Conservation (phyloP, 1,140 invertebrate species). For the Brachionus plicatilis region DNA sequence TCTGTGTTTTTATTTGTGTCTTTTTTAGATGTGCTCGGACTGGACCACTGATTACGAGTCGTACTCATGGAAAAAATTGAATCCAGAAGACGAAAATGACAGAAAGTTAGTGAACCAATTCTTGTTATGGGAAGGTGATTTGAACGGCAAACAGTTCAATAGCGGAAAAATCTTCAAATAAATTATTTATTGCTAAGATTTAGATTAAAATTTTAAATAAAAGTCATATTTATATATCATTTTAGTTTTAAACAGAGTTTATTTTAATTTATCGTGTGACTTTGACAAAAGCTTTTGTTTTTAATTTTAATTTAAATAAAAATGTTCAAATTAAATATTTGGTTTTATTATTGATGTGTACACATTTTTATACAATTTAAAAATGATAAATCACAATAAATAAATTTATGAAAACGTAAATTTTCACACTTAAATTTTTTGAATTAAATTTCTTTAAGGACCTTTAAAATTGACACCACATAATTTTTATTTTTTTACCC, state of each 20-base stretch:
- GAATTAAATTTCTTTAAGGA: no score
- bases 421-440: no score
- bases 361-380: no score
- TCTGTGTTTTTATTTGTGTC: constrained; percentile 41
- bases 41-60: constrained; percentile 96
- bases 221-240: constrained; percentile 9
- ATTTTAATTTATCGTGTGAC: neutral
- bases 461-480: no score
- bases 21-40: constrained; percentile 71
- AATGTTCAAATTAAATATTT: neutral
- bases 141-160: constrained; percentile 83
- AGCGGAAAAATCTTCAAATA: constrained; percentile 99
- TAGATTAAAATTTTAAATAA: constrained; percentile 33
- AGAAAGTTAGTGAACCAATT: constrained; percentile 87
- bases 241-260: neutral
- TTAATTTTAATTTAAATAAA: constrained; percentile 27
- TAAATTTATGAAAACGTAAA: no score
- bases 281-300: constrained; percentile 1
- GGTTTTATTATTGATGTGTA: neutral
- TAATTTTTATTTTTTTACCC: no score
- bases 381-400: no score
- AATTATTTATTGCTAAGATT: constrained; percentile 46
- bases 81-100: constrained; percentile 71
- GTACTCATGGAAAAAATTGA: constrained; percentile 91
- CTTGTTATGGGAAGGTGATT: constrained; percentile 85